These are phyloP conservation scores for Alosa alosa DNA, from an alignment of 2,113 vertebrate species.

Conservation along the genomic window DNA sequence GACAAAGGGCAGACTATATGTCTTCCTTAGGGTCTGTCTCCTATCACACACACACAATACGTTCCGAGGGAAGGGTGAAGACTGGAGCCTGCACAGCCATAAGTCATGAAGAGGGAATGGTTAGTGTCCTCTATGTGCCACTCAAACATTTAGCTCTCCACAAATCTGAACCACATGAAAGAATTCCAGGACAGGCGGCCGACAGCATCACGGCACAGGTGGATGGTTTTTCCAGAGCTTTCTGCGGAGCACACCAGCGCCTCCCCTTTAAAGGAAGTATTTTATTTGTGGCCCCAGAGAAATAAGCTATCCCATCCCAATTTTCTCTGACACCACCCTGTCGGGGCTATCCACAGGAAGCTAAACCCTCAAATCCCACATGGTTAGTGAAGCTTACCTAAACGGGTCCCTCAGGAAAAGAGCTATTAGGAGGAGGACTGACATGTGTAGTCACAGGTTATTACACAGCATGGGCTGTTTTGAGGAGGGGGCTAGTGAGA, in stretches of 20 bases:
- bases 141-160: slow-evolving; percentile 26
- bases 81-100: slow-evolving; percentile 17
- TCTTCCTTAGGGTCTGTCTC: slow-evolving; percentile 31
- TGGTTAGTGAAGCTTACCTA: neutral
- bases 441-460: slow-evolving; percentile 6
- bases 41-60: slow-evolving; percentile 24
- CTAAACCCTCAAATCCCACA: neutral
- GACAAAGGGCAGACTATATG: slow-evolving; percentile 38
- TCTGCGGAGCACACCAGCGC: neutral
- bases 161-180: slow-evolving; percentile 23
- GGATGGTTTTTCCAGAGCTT: slow-evolving; percentile 3
- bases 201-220: neutral
- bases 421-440: neutral
- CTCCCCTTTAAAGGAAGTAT: neutral
- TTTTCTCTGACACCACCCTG: neutral
- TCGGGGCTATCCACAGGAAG: neutral
- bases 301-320: neutral
- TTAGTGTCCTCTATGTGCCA: slow-evolving; percentile 22
- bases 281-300: neutral
- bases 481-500: neutral
- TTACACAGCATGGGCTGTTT: neutral
- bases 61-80: slow-evolving; percentile 33
- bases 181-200: neutral
- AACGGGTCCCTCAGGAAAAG: neutral
- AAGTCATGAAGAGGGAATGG: slow-evolving; percentile 25